Percentiles rank a stretch among this genome's conserved stretches.
Evolutionary conservation across 2,113 vertebrate species (phyloP).

Genomic region (Stomatorhinus ivindoensis): DNA sequence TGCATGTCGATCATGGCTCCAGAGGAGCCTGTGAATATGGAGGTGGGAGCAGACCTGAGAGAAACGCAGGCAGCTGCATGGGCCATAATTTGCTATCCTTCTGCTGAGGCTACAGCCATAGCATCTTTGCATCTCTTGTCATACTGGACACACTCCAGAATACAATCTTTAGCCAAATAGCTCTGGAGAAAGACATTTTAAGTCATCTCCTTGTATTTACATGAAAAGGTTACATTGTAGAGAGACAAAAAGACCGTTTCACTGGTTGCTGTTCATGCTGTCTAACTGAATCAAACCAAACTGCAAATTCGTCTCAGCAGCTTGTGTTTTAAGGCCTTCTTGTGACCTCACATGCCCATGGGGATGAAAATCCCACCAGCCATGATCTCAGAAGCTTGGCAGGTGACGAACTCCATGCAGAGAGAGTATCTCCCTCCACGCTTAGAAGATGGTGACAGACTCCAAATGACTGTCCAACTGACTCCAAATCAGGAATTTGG

Average conservation of each 20-base stretch:
- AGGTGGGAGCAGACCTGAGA: background rate
- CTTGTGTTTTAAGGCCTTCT: background rate
- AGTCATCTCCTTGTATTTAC: background rate
- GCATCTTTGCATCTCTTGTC: background rate
- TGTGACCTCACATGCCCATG: background rate
- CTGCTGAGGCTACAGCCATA: background rate
- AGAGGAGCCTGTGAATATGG: background rate
- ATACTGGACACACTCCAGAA: background rate
- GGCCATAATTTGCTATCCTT: background rate
- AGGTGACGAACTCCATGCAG: background rate
- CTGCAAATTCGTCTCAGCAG: background rate
- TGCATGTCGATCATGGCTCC: constrained; percentile 1
- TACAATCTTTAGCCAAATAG: background rate
- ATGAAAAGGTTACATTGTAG: background rate
- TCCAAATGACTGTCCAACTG: too few species aligned
- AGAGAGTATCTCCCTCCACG: background rate
- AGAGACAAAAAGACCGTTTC: background rate
- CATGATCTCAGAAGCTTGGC: background rate
- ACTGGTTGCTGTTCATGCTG: background rate
- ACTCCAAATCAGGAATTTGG: background rate
- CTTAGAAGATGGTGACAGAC: background rate
- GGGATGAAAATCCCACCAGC: background rate
- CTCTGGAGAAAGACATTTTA: background rate
- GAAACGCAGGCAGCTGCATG: background rate
- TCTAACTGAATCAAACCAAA: background rate